phyloP scores from a whole-genome alignment of 2,797 vertebrate species.

The Astyanax mexicanus region DNA sequence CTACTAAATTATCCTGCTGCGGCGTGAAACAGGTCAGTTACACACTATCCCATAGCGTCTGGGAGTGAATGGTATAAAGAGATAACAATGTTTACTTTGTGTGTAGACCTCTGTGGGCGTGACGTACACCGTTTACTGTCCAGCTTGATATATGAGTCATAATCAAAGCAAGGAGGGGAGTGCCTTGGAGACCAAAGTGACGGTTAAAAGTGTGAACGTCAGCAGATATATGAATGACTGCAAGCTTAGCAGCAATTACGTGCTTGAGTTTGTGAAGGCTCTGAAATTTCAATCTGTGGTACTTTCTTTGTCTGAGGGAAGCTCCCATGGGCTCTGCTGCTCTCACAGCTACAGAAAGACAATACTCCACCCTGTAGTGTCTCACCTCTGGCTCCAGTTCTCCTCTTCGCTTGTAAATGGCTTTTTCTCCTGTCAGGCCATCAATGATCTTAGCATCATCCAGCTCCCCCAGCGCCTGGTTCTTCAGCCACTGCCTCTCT shows the following conservation, averaged over 20 bases:
- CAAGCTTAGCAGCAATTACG: background rate
- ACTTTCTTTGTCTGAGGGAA: conserved; percentile 1
- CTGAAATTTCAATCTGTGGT: background rate
- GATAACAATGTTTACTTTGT: background rate
- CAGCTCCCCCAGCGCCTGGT: conserved; percentile 92
- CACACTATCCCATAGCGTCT: background rate
- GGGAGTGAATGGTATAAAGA: background rate
- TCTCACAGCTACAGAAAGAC: conserved; percentile 16
- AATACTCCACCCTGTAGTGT: conserved; percentile 38
- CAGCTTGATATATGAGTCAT: background rate
- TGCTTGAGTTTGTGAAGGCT: background rate
- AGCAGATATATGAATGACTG: background rate
- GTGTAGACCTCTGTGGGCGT: background rate
- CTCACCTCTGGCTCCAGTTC: conserved; percentile 94
- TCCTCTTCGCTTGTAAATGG: conserved; percentile 93
- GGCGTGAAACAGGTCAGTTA: too few species aligned
- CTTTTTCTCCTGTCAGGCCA: conserved; percentile 93
- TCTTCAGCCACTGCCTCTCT: conserved; percentile 95
- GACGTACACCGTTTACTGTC: background rate
- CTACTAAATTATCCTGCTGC: too few species aligned
- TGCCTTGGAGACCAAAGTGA: conserved; percentile 7
- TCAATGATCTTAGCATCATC: conserved; percentile 98
- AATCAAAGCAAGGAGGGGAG: conserved; percentile 1
- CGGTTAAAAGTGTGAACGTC: background rate
- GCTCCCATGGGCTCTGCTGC: background rate